A percentile compares a stretch with the other conserved stretches of the same genome.
Conservation (phyloP, 1,140 invertebrate species). For the Arctopsyche grandis region DNA sequence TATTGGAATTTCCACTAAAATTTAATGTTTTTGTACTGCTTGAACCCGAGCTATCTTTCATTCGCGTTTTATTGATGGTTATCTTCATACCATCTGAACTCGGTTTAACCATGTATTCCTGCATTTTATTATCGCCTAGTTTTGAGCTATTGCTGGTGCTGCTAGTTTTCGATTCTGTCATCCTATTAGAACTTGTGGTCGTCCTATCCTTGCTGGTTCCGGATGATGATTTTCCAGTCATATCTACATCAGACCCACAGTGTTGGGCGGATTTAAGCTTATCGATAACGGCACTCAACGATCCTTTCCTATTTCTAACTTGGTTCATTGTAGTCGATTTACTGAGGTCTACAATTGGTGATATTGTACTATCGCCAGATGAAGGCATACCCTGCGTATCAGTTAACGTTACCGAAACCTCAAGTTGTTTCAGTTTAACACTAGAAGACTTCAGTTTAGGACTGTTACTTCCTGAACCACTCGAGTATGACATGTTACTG, state of each 20-base stretch:
- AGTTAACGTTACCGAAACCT: conserved; percentile 65
- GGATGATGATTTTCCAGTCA: conserved; percentile 57
- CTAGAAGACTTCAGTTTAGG: conserved; percentile 75
- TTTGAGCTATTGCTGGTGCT: conserved; percentile 63
- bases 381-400: conserved; percentile 58
- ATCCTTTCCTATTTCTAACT: conserved; percentile 77
- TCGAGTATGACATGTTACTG: conserved; percentile 65
- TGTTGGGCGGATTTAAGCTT: conserved; percentile 83
- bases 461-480: conserved; percentile 67
- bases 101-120: conserved; percentile 87
- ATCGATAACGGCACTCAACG: conserved; percentile 86
- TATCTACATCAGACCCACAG: conserved; percentile 65
- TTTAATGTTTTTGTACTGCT: conserved; percentile 57
- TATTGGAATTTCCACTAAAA: conserved; percentile 57
- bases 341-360: conserved; percentile 68
- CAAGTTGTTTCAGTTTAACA: conserved; percentile 75
- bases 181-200: conserved; percentile 61
- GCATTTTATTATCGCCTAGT: conserved; percentile 74
- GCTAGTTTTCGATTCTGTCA: conserved; percentile 66
- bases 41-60: conserved; percentile 70
- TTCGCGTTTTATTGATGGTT: conserved; percentile 87
- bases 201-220: conserved; percentile 56
- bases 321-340: conserved; percentile 68
- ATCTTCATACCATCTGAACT: conserved; percentile 89
- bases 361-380: conserved; percentile 65